phyloP scores from a whole-genome alignment of 1,140 invertebrate genomes.

The Platyura marginata region DNA sequence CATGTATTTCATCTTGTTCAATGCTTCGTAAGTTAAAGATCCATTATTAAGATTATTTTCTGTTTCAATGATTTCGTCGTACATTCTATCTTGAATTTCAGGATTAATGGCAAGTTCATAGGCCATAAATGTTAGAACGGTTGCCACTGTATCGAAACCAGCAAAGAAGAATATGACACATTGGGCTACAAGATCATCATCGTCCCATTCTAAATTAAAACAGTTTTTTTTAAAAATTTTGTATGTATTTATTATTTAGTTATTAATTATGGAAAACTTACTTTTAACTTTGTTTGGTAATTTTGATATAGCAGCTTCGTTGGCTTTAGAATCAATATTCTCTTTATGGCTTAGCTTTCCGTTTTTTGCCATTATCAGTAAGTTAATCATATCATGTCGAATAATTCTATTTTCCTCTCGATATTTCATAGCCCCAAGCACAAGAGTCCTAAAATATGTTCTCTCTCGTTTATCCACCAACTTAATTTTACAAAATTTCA shows the following conservation, averaged over 20 bases:
- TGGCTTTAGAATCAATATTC: background rate
- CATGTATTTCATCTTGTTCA: constrained; percentile 26
- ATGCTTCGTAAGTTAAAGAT: constrained; percentile 20
- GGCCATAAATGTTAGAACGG: constrained; percentile 13
- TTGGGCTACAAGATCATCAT: constrained; percentile 2
- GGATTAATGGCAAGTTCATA: constrained; percentile 30
- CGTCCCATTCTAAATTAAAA: background rate
- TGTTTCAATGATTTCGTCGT: constrained; percentile 14
- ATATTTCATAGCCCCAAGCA: constrained; percentile 10
- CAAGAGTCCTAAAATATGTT: background rate
- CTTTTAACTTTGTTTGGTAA: background rate
- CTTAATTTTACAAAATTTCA: background rate
- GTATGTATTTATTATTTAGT: background rate
- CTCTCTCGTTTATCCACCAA: background rate
- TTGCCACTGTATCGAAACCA: constrained; percentile 18
- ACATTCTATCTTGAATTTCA: constrained; percentile 25
- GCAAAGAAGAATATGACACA: constrained; percentile 6
- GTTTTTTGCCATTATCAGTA: constrained; percentile 23
- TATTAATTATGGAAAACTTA: background rate
- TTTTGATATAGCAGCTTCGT: background rate
- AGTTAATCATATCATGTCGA: constrained; percentile 26
- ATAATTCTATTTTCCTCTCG: constrained; percentile 19
- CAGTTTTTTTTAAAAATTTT: background rate
- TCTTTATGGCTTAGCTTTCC: constrained; percentile 7
- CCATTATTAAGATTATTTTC: background rate